Conservation (phyloP, 1,140 invertebrate genomes). For the Drosophila auraria region DNA sequence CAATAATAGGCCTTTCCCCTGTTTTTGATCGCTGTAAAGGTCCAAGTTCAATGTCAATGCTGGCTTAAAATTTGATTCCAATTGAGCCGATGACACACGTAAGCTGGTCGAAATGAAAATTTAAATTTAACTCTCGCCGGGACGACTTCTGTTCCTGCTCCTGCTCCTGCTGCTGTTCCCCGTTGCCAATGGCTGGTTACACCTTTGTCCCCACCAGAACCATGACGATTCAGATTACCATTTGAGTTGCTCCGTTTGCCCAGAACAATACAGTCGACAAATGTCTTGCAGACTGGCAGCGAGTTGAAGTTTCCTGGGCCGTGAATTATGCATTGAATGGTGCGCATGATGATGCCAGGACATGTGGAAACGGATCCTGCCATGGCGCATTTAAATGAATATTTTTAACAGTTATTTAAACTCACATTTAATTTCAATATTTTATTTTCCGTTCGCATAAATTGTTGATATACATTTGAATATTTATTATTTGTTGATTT, state of each 20-base stretch:
- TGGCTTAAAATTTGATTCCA: constrained; percentile 38
- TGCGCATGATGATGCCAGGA: background rate
- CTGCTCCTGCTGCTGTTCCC: background rate
- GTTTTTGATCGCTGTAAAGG: background rate
- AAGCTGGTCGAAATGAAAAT: constrained; percentile 34
- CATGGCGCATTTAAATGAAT: background rate
- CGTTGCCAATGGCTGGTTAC: background rate
- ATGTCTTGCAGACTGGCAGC: background rate
- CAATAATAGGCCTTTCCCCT: background rate
- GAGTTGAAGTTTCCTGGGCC: background rate
- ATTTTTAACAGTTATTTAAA: background rate
- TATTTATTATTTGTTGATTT: constrained; percentile 2
- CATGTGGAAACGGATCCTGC: background rate
- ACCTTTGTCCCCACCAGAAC: background rate
- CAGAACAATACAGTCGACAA: constrained; percentile 1
- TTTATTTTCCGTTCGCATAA: background rate
- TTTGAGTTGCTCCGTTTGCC: constrained; percentile 3
- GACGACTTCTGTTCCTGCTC: background rate
- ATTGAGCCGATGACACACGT: constrained; percentile 12
- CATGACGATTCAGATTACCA: constrained; percentile 25
- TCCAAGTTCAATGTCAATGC: constrained; percentile 36
- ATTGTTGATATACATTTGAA: background rate
- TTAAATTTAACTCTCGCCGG: constrained; percentile 23
- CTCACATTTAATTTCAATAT: background rate
- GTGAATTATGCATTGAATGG: constrained; percentile 27